Base-by-base conservation (phyloP, 2,797 vertebrate species). In the Rhadinocentrus ornatus region DNA sequence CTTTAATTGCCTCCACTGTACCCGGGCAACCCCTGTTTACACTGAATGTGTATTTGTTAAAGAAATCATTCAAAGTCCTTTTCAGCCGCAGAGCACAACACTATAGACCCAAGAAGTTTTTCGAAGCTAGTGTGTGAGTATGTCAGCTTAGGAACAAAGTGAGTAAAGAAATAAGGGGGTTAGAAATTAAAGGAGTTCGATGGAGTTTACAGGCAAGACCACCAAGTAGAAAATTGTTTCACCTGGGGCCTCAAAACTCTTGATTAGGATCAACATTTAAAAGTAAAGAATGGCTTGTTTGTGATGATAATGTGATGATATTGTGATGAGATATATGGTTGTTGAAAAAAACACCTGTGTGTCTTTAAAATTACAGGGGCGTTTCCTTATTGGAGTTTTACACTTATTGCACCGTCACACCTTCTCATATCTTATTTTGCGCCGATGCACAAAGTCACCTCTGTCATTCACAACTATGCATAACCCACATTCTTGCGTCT, bases 11-110 rank as follows among this genome's bases (percentile, higher is more conserved):
- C 34, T 59, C 66, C 57, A 66, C 77, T 77, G 63, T 69, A 74
- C 63, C 62, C 39, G 65, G 60, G 71, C 73, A 68, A 80, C 70
- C 56, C 27, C 27, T 81, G 73, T 79, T 82, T 70, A 81, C 58
- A 64, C 66, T 13, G 37, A 24, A 6, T 59, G 27, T 71, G 31
- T 29, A 35, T 66, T 12, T 46, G 29, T 31, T 22, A 12, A 35
- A 27, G 29, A 53, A 65, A 24, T 53, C 26, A 29, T 26, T 50
- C 18, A 35, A 16, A 27, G 35, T 63, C 16, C 26, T 11, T 11
- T 15, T 63, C 39, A 35, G 37, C 31, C 20, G 37, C 11, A 27
- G 16, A 55, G 15, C 22, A 37, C 2, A 11, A 56, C 15, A 41
- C 11, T 11, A 53, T 20, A 53, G n/a, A 52, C 13, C 10, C 22